Evolutionary conservation across 2,888 invertebrate genomes (phyloP).

Genomic region (Rhagophthalmus giganteus): DNA sequence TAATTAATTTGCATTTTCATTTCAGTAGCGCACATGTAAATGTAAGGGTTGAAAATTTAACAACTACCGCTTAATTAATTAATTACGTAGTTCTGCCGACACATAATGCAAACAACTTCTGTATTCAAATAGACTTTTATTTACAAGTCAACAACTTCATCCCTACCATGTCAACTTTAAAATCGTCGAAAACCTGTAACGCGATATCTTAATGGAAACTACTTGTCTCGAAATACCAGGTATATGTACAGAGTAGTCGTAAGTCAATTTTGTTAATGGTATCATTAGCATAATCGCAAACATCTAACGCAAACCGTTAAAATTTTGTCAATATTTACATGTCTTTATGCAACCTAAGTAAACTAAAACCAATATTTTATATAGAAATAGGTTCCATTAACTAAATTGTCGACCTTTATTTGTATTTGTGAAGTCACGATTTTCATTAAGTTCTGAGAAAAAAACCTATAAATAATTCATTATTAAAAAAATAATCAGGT

Average conservation of each 20-base stretch:
- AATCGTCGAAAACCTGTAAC: neutral
- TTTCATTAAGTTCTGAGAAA: too few relatives aligned
- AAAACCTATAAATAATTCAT: too few relatives aligned
- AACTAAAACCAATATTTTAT: neutral
- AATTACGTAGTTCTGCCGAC: neutral
- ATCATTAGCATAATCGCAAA: constrained; percentile 34
- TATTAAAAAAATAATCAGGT: too few relatives aligned
- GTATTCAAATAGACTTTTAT: neutral
- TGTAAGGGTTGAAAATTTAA: neutral
- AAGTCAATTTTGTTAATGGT: constrained; percentile 33
- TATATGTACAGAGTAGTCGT: constrained; percentile 9
- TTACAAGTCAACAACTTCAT: neutral
- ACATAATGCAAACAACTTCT: neutral
- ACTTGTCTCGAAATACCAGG: neutral
- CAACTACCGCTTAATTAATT: neutral
- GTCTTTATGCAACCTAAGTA: neutral
- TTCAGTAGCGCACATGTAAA: neutral
- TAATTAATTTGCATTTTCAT: neutral
- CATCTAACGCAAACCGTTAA: constrained; percentile 6
- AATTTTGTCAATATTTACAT: constrained; percentile 9
- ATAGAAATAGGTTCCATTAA: neutral
- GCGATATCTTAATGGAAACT: neutral
- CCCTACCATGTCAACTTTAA: neutral
- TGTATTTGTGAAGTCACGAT: too few relatives aligned
- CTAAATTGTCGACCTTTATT: too few relatives aligned